Evolutionary conservation across 64 coral and sea anemone genomes (phyloP).

Genomic region (Hydrozoanthus tunicans): DNA sequence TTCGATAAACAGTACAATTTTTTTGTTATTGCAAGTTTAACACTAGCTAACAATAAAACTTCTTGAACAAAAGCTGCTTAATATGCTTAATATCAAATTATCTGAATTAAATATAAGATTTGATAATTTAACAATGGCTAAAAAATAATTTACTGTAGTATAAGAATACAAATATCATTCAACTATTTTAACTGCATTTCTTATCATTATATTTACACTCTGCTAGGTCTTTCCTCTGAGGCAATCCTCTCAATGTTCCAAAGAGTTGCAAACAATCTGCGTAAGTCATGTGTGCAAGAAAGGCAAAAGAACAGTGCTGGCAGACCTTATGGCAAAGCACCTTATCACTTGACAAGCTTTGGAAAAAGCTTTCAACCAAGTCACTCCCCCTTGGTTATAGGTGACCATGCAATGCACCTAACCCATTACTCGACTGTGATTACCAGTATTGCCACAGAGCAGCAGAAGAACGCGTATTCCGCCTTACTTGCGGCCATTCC

Average conservation of each 20-base stretch:
- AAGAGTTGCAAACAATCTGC: constrained; percentile 68
- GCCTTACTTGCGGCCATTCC: constrained; percentile 53
- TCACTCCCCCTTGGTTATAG: constrained; percentile 64
- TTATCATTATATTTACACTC: constrained; percentile 4
- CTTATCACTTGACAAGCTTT: constrained; percentile 64
- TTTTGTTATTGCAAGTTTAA: too few species aligned
- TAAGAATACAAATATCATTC: constrained; percentile 34
- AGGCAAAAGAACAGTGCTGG: constrained; percentile 63
- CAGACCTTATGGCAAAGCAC: constrained; percentile 59
- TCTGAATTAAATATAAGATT: too few species aligned
- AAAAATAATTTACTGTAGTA: neutral
- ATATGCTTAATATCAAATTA: too few species aligned
- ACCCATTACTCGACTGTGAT: constrained; percentile 64
- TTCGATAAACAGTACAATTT: too few species aligned
- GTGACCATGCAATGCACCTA: constrained; percentile 58
- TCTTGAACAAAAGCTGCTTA: too few species aligned
- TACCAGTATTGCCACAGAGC: neutral
- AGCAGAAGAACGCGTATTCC: neutral
- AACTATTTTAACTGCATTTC: neutral
- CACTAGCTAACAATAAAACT: too few species aligned
- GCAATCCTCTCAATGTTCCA: constrained; percentile 66
- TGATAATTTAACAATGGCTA: too few species aligned
- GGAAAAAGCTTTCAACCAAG: constrained; percentile 44
- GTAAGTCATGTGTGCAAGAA: constrained; percentile 23
- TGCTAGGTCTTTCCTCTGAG: constrained; percentile 65